Evolutionary conservation across 2,113 vertebrate genomes (phyloP).

Genomic region (Periophthalmus modestus): DNA sequence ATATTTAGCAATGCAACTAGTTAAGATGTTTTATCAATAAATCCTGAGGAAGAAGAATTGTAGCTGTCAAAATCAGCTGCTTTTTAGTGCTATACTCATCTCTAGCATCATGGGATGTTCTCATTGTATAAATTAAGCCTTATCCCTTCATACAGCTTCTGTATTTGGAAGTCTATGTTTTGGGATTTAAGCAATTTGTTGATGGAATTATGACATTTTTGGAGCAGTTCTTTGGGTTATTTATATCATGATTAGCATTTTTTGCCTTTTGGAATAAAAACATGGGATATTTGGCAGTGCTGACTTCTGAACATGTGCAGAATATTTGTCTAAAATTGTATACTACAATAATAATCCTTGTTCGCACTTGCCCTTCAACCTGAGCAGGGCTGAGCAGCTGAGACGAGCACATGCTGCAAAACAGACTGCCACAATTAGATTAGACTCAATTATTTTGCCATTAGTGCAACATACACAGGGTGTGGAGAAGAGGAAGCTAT

Average conservation of each 20-base stretch:
- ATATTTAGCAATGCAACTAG: neutral
- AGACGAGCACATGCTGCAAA: constrained; percentile 24
- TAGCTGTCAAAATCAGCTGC: neutral
- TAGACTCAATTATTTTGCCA: constrained; percentile 28
- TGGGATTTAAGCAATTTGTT: neutral
- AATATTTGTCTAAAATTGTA: neutral
- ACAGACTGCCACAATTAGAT: constrained; percentile 45
- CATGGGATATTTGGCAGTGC: neutral
- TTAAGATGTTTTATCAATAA: neutral
- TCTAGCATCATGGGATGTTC: neutral
- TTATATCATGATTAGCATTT: neutral
- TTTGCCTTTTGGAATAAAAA: neutral
- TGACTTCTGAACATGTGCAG: constrained; percentile 3
- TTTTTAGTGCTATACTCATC: neutral
- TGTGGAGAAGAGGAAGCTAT: neutral
- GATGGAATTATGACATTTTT: neutral
- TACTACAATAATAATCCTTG: neutral
- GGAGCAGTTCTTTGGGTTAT: neutral
- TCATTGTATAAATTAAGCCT: neutral
- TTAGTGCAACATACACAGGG: constrained; percentile 10
- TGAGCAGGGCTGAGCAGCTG: constrained; percentile 24
- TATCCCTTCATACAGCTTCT: neutral
- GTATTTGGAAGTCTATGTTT: neutral
- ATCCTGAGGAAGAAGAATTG: neutral
- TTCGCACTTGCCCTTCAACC: constrained; percentile 16